A percentile compares a stretch with the other conserved stretches of the same genome.
Evolutionary conservation across 2,113 vertebrate species (phyloP).

Genomic region (Camelus dromedarius): DNA sequence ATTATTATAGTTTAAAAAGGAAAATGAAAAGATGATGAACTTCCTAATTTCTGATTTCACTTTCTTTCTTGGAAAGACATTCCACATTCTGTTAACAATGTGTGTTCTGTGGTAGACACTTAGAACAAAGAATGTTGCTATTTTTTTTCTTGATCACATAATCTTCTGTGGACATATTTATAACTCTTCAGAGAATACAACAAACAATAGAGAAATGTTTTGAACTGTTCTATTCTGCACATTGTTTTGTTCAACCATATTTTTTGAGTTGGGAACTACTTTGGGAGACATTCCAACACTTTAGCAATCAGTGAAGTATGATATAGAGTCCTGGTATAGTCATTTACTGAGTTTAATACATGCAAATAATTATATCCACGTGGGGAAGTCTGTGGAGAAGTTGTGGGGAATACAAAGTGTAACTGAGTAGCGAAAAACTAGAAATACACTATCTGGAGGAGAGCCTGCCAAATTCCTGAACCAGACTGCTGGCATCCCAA

Average conservation of each 20-base stretch:
- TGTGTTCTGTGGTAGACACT: background rate
- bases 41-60: background rate
- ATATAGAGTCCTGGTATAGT: background rate
- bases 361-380: background rate
- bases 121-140: background rate
- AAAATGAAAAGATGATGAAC: background rate
- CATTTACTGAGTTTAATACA: constrained; percentile 23
- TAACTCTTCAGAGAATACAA: background rate
- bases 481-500: background rate
- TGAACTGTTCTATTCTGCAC: background rate
- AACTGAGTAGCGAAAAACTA: background rate
- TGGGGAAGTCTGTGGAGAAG: background rate
- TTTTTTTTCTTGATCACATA: background rate
- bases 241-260: background rate
- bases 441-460: background rate
- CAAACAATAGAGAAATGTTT: constrained; percentile 12
- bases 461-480: background rate
- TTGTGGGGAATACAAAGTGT: background rate
- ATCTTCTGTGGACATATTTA: constrained; percentile 20
- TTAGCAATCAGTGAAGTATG: background rate
- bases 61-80: background rate
- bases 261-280: background rate
- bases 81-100: background rate
- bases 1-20: background rate
- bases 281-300: background rate